Conservation (phyloP, 2,113 vertebrate species). For the Chamaea fasciata region DNA sequence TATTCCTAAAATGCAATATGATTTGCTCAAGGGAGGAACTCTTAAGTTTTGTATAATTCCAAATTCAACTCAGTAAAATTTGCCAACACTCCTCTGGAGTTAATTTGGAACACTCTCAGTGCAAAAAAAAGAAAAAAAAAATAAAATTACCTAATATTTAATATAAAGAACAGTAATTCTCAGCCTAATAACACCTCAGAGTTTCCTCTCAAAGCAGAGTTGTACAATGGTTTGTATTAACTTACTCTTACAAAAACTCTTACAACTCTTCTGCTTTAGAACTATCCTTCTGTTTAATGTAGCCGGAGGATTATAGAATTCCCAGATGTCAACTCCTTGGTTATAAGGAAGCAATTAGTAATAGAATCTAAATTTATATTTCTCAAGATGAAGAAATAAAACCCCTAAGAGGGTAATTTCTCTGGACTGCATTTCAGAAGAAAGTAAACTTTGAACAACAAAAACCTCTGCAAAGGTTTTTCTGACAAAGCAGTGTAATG, state of each 20-base stretch:
- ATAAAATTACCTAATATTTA: background rate
- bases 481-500: background rate
- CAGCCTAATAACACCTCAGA: background rate
- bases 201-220: background rate
- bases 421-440: background rate
- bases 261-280: background rate
- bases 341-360: conserved; percentile 56
- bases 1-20: background rate
- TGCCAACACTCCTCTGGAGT: background rate
- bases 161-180: background rate
- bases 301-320: conserved; percentile 4
- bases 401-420: background rate
- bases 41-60: background rate
- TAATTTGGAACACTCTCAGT: background rate
- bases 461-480: background rate
- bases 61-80: background rate
- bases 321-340: conserved; percentile 24
- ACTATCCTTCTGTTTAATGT: background rate
- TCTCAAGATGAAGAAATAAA: conserved; percentile 37
- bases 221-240: background rate
- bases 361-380: conserved; percentile 49
- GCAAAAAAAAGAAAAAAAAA: background rate
- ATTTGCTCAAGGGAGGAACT: background rate
- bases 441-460: background rate
- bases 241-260: background rate